Percentiles rank a stretch among this genome's conserved stretches.
These are phyloP conservation scores for Notamacropus eugenii DNA, from an alignment of 2,797 vertebrate species.

Conservation along the genomic window DNA sequence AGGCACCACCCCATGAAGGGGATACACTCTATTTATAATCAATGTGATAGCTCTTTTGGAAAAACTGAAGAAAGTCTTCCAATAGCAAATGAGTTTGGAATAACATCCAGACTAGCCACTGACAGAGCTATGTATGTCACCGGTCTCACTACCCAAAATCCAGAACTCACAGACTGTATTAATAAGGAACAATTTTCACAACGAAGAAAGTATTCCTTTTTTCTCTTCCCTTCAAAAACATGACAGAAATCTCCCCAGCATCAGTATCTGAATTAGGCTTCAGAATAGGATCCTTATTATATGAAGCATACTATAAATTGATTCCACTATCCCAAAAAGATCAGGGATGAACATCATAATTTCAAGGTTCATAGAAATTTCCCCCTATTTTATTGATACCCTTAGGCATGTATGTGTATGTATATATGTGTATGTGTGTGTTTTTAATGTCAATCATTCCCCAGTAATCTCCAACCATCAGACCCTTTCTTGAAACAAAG, in stretches of 20 bases:
- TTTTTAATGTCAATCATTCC: not conserved
- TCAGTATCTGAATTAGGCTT: slow-evolving; percentile 59
- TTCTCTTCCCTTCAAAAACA: slow-evolving; percentile 66
- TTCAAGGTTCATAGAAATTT: not conserved
- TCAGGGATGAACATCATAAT: not conserved
- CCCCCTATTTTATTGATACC: not conserved
- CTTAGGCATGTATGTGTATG: not conserved
- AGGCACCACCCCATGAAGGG: slow-evolving; percentile 22
- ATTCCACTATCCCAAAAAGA: not conserved
- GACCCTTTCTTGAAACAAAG: not conserved
- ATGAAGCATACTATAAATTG: slow-evolving; percentile 38
- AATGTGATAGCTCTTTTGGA: slow-evolving; percentile 72
- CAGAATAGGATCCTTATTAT: slow-evolving; percentile 70
- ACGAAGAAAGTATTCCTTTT: slow-evolving; percentile 57
- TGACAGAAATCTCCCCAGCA: slow-evolving; percentile 52
- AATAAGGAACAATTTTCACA: slow-evolving; percentile 72
- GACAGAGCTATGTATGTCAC: slow-evolving; percentile 53
- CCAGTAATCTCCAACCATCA: not conserved
- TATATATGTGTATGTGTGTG: not conserved
- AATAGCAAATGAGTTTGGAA: slow-evolving; percentile 69
- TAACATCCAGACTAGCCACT: slow-evolving; percentile 72
- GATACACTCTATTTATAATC: slow-evolving; percentile 65
- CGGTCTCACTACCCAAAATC: slow-evolving; percentile 64
- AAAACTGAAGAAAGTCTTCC: slow-evolving; percentile 74
- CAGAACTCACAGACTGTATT: slow-evolving; percentile 60